Conservation (phyloP, 2,113 vertebrate species). For the Brachionichthys hirsutus region DNA sequence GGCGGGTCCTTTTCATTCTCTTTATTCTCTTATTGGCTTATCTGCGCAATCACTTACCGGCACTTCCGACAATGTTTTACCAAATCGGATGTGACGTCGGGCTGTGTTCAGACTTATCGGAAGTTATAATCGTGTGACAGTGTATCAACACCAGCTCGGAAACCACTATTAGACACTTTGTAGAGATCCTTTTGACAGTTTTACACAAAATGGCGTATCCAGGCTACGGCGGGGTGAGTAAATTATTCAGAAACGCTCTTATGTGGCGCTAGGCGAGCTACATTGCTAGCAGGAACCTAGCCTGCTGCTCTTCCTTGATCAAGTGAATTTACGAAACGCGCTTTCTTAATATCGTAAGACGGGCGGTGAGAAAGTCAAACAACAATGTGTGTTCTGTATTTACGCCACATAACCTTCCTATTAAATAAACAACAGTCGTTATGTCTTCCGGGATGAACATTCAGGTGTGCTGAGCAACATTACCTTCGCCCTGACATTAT, state of each 20-base stretch:
- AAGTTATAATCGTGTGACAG: slow-evolving; percentile 22
- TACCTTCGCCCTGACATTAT: not conserved
- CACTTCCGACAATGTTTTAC: slow-evolving; percentile 6
- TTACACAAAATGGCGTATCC: slow-evolving; percentile 64
- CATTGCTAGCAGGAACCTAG: not conserved
- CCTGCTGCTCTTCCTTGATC: not conserved
- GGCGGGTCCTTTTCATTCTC: too few relatives aligned
- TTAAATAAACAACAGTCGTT: not conserved
- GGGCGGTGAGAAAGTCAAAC: too few relatives aligned
- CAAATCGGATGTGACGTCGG: slow-evolving; percentile 40
- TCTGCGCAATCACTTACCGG: too few relatives aligned
- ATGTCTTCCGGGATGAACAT: not conserved
- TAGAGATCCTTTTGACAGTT: not conserved
- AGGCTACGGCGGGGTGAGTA: slow-evolving; percentile 73
- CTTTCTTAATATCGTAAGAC: too few relatives aligned
- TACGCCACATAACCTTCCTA: too few relatives aligned
- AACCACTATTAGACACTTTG: too few relatives aligned
- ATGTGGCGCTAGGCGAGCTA: not conserved
- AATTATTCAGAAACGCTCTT: accelerated
- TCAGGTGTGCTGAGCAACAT: too few relatives aligned
- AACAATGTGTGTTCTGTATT: too few relatives aligned
- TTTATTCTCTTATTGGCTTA: too few relatives aligned
- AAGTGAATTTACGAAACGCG: not conserved
- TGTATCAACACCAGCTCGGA: not conserved
- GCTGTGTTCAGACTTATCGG: slow-evolving; percentile 22